Evolutionary conservation across 1,140 invertebrate genomes (phyloP).

Genomic region (Pseudoatta argentina): DNA sequence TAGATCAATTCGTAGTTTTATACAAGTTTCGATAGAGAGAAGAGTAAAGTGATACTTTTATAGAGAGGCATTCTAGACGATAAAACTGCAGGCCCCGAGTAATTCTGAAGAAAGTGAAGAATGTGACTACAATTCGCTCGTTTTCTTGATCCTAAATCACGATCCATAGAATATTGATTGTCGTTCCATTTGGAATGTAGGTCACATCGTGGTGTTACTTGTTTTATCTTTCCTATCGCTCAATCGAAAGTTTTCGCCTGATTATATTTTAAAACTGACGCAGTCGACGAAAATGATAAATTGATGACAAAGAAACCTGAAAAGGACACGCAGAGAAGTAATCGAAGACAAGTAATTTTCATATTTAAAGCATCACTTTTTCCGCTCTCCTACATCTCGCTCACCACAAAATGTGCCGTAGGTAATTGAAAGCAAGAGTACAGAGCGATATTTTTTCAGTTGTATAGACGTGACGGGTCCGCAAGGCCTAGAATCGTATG

Average conservation of each 20-base stretch:
- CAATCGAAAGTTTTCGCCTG: background rate
- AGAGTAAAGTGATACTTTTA: background rate
- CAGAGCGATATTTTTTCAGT: background rate
- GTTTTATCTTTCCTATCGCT: conserved; percentile 19
- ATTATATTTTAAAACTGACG: background rate
- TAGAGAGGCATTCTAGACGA: too few relatives aligned
- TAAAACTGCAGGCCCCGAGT: background rate
- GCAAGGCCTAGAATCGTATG: conserved; percentile 50
- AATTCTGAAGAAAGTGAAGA: background rate
- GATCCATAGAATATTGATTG: conserved; percentile 18
- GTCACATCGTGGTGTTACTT: background rate
- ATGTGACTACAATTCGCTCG: background rate
- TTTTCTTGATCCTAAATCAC: conserved; percentile 36
- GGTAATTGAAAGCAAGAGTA: conserved; percentile 6
- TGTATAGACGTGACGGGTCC: background rate
- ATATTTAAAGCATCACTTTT: background rate
- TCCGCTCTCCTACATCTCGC: background rate
- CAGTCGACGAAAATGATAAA: background rate
- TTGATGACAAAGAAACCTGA: background rate
- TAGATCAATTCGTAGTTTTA: conserved; percentile 14
- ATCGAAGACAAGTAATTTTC: background rate
- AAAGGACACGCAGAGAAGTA: background rate
- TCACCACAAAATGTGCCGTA: background rate
- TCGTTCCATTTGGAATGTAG: conserved; percentile 39
- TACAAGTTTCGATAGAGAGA: background rate